A percentile compares a stretch with the other conserved stretches of the same genome.
phyloP scores from a whole-genome alignment of 1,140 invertebrate genomes.

The Drosophila jambulina region DNA sequence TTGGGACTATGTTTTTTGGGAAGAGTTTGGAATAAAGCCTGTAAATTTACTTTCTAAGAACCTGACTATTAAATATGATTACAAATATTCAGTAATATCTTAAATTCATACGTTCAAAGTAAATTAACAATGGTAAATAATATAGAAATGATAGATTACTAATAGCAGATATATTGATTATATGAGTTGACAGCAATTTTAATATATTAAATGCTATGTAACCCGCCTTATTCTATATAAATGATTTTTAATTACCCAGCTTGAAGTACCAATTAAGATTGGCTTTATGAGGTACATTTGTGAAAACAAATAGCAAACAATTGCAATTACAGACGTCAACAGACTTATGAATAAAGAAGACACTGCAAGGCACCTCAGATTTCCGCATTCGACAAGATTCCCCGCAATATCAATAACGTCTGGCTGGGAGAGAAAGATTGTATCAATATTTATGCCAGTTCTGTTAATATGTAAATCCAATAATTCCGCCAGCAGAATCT shows the following conservation, averaged over 20 bases:
- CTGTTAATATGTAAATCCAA: slow-evolving; percentile 51
- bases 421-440: slow-evolving; percentile 6
- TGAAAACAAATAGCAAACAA: slow-evolving; percentile 10
- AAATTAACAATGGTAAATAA: background rate
- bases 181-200: too few species aligned
- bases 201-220: background rate
- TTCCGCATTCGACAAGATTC: slow-evolving; percentile 27
- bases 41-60: background rate
- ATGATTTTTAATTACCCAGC: background rate
- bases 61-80: background rate
- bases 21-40: background rate
- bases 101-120: background rate
- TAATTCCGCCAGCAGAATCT: slow-evolving; percentile 21
- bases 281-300: background rate
- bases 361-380: slow-evolving; percentile 12
- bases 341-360: slow-evolving; percentile 15
- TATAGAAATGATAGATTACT: too few species aligned
- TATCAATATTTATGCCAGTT: slow-evolving; percentile 44
- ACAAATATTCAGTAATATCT: background rate
- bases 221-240: background rate
- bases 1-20: background rate
- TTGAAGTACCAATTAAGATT: background rate
- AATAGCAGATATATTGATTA: too few species aligned
- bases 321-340: slow-evolving; percentile 12
- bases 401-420: slow-evolving; percentile 19